phyloP scores from a whole-genome alignment of 2,113 vertebrate species.

The Phyllopteryx taeniolatus region DNA sequence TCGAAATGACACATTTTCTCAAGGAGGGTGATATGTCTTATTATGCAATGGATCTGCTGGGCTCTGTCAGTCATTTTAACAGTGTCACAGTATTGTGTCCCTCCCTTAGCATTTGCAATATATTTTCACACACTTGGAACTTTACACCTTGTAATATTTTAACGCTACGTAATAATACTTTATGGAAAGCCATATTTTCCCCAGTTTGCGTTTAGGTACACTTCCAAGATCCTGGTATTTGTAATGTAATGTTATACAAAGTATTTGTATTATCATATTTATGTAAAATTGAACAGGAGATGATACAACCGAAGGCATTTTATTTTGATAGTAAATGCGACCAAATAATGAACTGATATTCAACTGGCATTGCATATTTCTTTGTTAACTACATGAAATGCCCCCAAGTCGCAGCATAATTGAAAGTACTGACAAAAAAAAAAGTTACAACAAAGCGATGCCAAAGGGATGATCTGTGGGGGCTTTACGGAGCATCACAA shows the following conservation, averaged over 20 bases:
- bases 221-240: conserved; percentile 10
- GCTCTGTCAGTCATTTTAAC: conserved; percentile 2
- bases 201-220: background rate
- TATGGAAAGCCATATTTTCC: conserved; percentile 10
- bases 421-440: conserved; percentile 59
- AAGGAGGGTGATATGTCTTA: conserved; percentile 43
- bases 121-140: conserved; percentile 45
- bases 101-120: conserved; percentile 23
- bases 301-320: conserved; percentile 36
- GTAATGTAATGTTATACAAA: conserved; percentile 44
- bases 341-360: conserved; percentile 70
- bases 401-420: conserved; percentile 55
- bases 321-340: conserved; percentile 49
- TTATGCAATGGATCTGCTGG: conserved; percentile 19
- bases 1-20: conserved; percentile 57
- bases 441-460: conserved; percentile 64
- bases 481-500: conserved; percentile 28
- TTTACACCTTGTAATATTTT: conserved; percentile 51
- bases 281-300: conserved; percentile 19
- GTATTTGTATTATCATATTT: conserved; percentile 9
- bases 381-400: conserved; percentile 63
- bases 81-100: background rate
- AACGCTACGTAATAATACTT: conserved; percentile 41
- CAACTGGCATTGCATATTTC: conserved; percentile 62
- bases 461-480: conserved; percentile 40